Evolutionary conservation across 2,888 invertebrate species (phyloP).

Genomic region (Cephus pulcher): DNA sequence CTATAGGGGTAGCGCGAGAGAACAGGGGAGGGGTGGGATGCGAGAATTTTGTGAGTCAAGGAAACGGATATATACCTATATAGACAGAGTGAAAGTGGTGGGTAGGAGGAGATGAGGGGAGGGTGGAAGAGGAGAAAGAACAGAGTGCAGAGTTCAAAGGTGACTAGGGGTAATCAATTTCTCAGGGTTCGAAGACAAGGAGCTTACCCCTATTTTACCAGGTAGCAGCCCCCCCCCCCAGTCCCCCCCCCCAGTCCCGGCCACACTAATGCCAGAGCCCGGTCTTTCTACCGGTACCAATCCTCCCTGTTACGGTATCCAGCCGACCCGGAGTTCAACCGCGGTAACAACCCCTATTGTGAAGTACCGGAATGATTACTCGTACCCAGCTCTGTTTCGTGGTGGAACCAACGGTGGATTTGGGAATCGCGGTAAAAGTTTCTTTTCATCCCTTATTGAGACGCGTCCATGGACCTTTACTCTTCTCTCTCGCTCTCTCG

Average conservation of each 20-base stretch:
- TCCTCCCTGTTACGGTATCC: not conserved
- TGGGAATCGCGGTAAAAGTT: not conserved
- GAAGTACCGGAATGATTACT: not conserved
- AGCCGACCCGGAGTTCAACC: not conserved
- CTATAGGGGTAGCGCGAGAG: not conserved
- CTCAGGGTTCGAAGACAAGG: constrained; percentile 31
- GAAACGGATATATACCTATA: not conserved
- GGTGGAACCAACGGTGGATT: not conserved
- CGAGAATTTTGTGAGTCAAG: not conserved
- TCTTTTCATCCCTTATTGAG: not conserved
- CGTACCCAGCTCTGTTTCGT: not conserved
- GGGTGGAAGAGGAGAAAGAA: constrained; percentile 10
- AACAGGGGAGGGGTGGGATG: not conserved
- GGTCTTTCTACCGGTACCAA: constrained; percentile 13
- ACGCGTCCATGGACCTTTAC: not conserved
- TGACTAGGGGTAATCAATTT: constrained; percentile 35
- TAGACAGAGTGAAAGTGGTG: not conserved
- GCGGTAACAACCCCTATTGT: not conserved
- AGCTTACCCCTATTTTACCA: constrained; percentile 23
- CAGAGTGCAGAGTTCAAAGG: constrained; percentile 26
- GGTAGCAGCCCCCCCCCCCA: constrained; percentile 23
- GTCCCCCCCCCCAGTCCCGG: constrained; percentile 9
- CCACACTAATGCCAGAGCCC: constrained; percentile 13
- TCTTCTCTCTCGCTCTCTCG: no score
- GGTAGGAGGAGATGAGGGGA: not conserved